Conservation (phyloP, 2,797 vertebrate species). For the Spheniscus humboldti region DNA sequence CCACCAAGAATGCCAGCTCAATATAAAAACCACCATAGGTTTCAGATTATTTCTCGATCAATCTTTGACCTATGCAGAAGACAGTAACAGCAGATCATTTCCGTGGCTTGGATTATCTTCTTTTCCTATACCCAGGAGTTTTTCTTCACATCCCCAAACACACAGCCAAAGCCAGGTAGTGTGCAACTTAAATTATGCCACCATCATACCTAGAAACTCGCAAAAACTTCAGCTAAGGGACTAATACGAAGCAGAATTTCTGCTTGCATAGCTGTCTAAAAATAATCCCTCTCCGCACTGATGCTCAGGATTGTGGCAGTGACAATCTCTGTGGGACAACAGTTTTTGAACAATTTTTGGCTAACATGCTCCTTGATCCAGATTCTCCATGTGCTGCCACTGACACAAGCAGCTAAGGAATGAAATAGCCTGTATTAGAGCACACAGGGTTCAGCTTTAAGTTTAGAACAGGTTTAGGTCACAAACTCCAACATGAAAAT, state of each 20-base stretch:
- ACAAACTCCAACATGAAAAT: background rate
- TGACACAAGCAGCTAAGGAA: background rate
- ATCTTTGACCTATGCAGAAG: background rate
- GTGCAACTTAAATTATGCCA: background rate
- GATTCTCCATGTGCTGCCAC: background rate
- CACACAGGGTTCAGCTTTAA: background rate
- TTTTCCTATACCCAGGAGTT: background rate
- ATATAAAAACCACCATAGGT: background rate
- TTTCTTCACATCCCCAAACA: background rate
- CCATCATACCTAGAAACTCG: background rate
- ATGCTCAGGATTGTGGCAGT: background rate
- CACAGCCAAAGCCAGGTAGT: background rate
- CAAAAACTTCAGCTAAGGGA: background rate
- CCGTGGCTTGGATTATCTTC: background rate
- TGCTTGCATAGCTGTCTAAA: background rate
- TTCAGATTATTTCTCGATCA: background rate
- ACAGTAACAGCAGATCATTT: background rate
- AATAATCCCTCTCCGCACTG: background rate
- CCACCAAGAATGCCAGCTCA: background rate
- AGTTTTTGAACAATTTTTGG: background rate
- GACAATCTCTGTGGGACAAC: background rate
- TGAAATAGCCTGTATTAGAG: rapidly evolving
- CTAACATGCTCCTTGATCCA: background rate
- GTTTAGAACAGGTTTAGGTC: background rate
- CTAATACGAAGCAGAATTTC: background rate